Percentiles rank a stretch among this genome's conserved stretches.
These are phyloP conservation scores for Beris morrisii DNA, from an alignment of 2,888 invertebrate genomes.

Conservation along the genomic window DNA sequence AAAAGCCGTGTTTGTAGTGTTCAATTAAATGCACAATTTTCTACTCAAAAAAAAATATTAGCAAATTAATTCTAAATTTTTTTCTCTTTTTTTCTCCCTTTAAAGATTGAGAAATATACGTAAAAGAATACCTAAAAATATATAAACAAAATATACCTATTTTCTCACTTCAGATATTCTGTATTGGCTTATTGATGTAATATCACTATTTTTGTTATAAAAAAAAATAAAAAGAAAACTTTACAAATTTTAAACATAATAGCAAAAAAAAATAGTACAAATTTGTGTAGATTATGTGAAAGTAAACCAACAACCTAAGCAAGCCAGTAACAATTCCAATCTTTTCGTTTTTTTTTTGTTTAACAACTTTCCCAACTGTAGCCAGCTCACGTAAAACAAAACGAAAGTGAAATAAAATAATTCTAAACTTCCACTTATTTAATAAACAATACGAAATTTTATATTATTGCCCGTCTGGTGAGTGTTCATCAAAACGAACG, in stretches of 20 bases:
- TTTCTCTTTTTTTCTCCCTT: constrained; percentile 34
- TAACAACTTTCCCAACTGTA: constrained; percentile 38
- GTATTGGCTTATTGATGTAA: constrained; percentile 43
- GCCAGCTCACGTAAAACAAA: constrained; percentile 43
- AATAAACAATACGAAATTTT: constrained; percentile 25
- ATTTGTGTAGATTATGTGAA: not conserved
- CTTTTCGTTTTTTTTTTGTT: constrained; percentile 5
- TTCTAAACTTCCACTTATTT: constrained; percentile 39
- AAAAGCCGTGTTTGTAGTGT: constrained; percentile 23
- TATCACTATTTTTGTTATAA: constrained; percentile 42
- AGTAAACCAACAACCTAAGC: not conserved
- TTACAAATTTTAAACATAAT: constrained; percentile 28
- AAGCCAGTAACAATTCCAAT: not conserved
- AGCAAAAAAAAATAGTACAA: constrained; percentile 16
- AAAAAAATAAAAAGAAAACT: constrained; percentile 43
- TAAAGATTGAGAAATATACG: constrained; percentile 8
- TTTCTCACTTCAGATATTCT: constrained; percentile 42
- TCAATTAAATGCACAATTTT: constrained; percentile 7
- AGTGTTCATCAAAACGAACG: constrained; percentile 25
- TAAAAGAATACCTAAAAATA: not conserved
- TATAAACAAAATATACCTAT: constrained; percentile 31
- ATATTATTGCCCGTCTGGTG: constrained; percentile 22
- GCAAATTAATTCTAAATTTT: constrained; percentile 14
- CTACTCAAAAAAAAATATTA: not conserved
- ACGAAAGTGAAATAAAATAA: constrained; percentile 46